These are phyloP conservation scores for Anguilla japonica DNA, from an alignment of 2,113 vertebrate genomes.

Conservation along the genomic window DNA sequence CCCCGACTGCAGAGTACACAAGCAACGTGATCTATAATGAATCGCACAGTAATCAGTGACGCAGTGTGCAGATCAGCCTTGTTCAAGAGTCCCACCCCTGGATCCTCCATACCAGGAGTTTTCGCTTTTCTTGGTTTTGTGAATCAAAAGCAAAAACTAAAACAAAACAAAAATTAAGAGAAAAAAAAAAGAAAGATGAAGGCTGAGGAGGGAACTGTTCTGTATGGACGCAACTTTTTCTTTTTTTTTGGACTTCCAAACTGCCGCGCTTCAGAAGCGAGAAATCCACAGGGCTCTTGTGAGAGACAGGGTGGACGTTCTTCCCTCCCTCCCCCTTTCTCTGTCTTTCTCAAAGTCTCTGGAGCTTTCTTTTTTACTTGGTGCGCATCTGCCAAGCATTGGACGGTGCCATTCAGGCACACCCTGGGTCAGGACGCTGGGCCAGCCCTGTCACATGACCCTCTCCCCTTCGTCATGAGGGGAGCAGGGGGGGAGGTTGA, in stretches of 20 bases:
- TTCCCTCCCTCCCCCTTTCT: neutral
- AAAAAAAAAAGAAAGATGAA: neutral
- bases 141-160: neutral
- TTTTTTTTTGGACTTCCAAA: neutral
- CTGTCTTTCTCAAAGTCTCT: neutral
- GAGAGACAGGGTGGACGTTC: conserved; percentile 2
- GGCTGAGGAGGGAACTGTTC: conserved; percentile 8
- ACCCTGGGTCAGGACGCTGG: conserved; percentile 47
- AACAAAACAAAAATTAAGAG: neutral
- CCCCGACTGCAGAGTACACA: conserved; percentile 64
- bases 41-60: conserved; percentile 37
- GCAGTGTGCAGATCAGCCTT: conserved; percentile 36
- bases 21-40: conserved; percentile 56
- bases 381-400: conserved; percentile 33
- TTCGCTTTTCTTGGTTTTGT: conserved; percentile 8
- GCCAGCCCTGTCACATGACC: conserved; percentile 63
- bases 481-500: conserved; percentile 35
- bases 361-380: conserved; percentile 47
- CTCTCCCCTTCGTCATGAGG: conserved; percentile 36
- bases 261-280: conserved; percentile 11
- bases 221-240: neutral
- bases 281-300: conserved; percentile 11
- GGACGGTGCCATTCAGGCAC: conserved; percentile 18
- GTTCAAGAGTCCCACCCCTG: conserved; percentile 45
- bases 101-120: neutral